Conservation (phyloP, 2,888 invertebrate genomes). For the Diachrysia chrysitis region DNA sequence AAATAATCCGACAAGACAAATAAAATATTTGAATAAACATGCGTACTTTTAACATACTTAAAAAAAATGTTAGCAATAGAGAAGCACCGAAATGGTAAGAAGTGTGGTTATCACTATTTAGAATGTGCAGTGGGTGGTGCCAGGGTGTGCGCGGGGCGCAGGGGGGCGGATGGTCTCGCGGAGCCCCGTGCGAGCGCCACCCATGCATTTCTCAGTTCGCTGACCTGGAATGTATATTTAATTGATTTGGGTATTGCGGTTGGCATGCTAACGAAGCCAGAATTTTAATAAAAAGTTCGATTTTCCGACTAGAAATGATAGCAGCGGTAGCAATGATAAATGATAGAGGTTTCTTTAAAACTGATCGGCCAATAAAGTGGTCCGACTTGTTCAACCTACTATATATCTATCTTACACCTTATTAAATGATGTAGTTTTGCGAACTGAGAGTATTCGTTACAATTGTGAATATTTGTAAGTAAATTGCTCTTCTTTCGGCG, state of each 20-base stretch:
- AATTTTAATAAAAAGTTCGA: conserved; percentile 71
- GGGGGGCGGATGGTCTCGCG: conserved; percentile 14
- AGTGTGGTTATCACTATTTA: not conserved
- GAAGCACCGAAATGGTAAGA: too few species aligned
- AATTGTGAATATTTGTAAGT: too few species aligned
- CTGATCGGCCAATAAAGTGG: conserved; percentile 20
- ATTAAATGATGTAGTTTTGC: too few species aligned
- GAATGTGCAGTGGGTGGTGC: conserved; percentile 41
- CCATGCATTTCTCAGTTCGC: conserved; percentile 80
- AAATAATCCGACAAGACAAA: too few species aligned
- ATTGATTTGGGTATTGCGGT: conserved; percentile 80
- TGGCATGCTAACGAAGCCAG: conserved; percentile 70
- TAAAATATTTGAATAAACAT: too few species aligned
- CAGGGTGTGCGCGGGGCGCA: conserved; percentile 8
- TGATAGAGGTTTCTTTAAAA: conserved; percentile 22
- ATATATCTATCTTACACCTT: not conserved
- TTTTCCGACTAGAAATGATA: conserved; percentile 62
- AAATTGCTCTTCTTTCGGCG: too few species aligned
- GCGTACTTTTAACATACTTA: too few species aligned
- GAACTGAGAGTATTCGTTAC: too few species aligned
- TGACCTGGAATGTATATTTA: conserved; percentile 81
- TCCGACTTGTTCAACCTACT: conserved; percentile 14
- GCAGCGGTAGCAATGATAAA: conserved; percentile 9
- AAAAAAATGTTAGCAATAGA: too few species aligned
- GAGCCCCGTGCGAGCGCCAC: conserved; percentile 58